These are phyloP conservation scores for Micrastur ruficollis DNA, from an alignment of 2,797 vertebrate genomes.

Conservation along the genomic window DNA sequence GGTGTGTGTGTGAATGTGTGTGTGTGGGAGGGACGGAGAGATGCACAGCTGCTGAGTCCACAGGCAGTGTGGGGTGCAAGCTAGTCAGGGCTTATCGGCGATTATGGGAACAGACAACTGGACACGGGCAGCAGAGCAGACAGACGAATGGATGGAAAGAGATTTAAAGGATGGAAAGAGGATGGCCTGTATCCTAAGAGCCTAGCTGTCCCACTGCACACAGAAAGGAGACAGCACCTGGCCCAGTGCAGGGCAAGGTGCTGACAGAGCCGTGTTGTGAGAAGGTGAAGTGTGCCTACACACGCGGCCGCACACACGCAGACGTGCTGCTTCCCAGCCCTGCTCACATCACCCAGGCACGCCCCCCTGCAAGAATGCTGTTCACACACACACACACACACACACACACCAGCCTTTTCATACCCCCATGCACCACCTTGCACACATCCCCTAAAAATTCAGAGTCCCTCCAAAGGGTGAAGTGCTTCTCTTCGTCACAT, in stretches of 20 bases:
- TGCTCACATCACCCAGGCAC: background rate
- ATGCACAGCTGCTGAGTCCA: conserved; percentile 70
- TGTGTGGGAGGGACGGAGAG: conserved; percentile 62
- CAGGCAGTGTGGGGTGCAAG: conserved; percentile 55
- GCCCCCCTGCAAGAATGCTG: background rate
- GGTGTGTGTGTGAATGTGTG: conserved; percentile 3
- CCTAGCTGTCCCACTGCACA: background rate
- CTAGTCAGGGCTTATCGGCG: background rate
- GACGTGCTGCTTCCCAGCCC: background rate
- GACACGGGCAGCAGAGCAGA: background rate
- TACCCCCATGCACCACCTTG: background rate
- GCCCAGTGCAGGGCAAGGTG: background rate
- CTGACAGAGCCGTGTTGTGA: rapidly evolving
- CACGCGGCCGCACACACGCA: rapidly evolving
- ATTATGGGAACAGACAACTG: conserved; percentile 43
- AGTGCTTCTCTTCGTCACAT: background rate
- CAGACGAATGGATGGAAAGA: background rate
- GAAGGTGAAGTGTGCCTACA: background rate
- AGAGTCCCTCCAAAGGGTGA: background rate
- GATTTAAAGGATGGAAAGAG: background rate
- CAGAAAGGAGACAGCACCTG: background rate
- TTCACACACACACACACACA: background rate
- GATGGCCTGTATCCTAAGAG: background rate
- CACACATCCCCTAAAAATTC: background rate
- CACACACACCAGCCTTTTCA: background rate